These are phyloP conservation scores for Sinopyrophorus schimmeli DNA, from an alignment of 2,888 invertebrate species.

Conservation along the genomic window DNA sequence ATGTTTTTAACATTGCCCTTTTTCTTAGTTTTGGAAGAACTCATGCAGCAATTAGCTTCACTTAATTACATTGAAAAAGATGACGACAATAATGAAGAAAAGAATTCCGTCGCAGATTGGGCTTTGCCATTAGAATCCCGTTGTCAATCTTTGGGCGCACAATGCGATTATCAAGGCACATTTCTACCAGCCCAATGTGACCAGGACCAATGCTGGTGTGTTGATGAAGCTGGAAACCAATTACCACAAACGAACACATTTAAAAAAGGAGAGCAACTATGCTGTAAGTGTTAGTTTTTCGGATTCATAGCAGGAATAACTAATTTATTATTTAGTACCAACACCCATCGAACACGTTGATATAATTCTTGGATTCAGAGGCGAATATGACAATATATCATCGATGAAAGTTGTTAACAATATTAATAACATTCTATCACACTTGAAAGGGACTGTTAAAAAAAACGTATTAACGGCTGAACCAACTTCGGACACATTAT, in stretches of 20 bases:
- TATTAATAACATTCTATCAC: slow-evolving; percentile 56
- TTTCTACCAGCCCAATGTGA: slow-evolving; percentile 79
- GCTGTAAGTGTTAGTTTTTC: slow-evolving; percentile 58
- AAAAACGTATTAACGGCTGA: slow-evolving; percentile 60
- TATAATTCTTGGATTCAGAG: slow-evolving; percentile 72
- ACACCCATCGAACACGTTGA: slow-evolving; percentile 77
- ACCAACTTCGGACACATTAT: slow-evolving; percentile 58
- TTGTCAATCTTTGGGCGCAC: slow-evolving; percentile 57
- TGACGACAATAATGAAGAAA: slow-evolving; percentile 37
- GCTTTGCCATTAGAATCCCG: slow-evolving; percentile 48
- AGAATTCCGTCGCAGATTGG: slow-evolving; percentile 35
- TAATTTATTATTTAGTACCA: slow-evolving; percentile 57
- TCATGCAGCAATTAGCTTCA: slow-evolving; percentile 67
- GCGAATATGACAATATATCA: slow-evolving; percentile 59
- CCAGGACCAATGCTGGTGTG: slow-evolving; percentile 79
- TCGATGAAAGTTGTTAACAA: slow-evolving; percentile 57
- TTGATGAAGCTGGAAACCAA: slow-evolving; percentile 80
- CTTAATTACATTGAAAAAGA: slow-evolving; percentile 58
- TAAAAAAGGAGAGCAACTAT: slow-evolving; percentile 61
- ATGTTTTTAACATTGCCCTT: slow-evolving; percentile 3
- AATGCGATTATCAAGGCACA: slow-evolving; percentile 70
- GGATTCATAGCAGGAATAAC: too few relatives aligned
- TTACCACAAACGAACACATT: slow-evolving; percentile 65
- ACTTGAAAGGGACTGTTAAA: slow-evolving; percentile 53
- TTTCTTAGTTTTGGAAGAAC: slow-evolving; percentile 66